Evolutionary conservation across 92 coral and sea anemone species (phyloP).

Genomic region (Zoanthus solanderi): DNA sequence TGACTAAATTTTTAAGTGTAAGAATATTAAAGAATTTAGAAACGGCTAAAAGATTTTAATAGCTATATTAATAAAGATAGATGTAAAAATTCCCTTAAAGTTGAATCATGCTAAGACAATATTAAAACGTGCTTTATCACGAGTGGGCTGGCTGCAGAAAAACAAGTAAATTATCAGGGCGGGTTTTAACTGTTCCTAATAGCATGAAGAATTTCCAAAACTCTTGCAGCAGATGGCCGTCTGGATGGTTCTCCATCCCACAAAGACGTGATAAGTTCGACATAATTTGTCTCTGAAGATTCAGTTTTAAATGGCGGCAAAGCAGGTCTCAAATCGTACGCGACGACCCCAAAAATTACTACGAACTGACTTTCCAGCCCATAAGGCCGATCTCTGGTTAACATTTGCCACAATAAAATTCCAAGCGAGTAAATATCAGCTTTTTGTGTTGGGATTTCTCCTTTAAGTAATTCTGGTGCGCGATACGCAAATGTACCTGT

Average conservation of each 20-base stretch:
- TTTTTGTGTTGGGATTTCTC: constrained; percentile 81
- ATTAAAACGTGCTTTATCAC: constrained; percentile 4
- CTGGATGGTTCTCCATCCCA: constrained; percentile 80
- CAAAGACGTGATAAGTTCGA: constrained; percentile 76
- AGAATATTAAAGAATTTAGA: too few species aligned
- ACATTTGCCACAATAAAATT: constrained; percentile 94
- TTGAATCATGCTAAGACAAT: constrained; percentile 10
- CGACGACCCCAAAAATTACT: constrained; percentile 95
- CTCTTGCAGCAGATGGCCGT: constrained; percentile 77
- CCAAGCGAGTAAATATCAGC: constrained; percentile 96
- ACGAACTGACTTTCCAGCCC: constrained; percentile 91
- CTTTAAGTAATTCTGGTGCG: constrained; percentile 93
- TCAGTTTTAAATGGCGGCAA: constrained; percentile 69
- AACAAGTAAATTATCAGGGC: neutral
- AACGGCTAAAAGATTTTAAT: too few species aligned
- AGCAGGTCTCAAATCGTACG: constrained; percentile 86
- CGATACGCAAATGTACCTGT: constrained; percentile 95
- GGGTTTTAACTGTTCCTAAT: constrained; percentile 27
- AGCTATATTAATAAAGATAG: too few species aligned
- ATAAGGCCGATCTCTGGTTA: constrained; percentile 89
- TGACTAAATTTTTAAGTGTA: too few species aligned
- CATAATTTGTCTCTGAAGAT: constrained; percentile 50
- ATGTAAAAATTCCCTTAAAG: neutral
- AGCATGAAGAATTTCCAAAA: constrained; percentile 63
- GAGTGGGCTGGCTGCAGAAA: neutral